Percentiles rank a stretch among this genome's conserved stretches.
These are phyloP conservation scores for Diarsia mendica DNA, from an alignment of 2,888 invertebrate genomes.

Conservation along the genomic window DNA sequence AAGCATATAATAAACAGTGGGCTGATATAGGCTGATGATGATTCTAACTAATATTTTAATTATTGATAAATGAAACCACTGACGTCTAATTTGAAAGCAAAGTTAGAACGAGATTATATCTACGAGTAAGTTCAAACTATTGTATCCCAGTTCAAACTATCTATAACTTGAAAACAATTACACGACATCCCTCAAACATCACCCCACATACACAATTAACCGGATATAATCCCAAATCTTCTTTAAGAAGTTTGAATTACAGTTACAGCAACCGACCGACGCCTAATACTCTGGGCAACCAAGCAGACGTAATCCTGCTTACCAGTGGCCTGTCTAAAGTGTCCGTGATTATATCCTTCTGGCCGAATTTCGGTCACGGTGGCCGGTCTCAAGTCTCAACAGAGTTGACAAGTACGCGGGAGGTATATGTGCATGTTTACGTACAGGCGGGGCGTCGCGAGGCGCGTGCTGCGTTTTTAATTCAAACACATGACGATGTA, in stretches of 20 bases:
- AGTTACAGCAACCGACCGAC: not conserved
- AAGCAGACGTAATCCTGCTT: slow-evolving; percentile 23
- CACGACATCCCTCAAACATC: not conserved
- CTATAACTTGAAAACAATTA: not conserved
- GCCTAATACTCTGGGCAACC: slow-evolving; percentile 15
- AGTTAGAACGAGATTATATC: not conserved
- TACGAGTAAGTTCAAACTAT: no score
- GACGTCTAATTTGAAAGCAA: not conserved
- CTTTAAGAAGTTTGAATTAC: slow-evolving; percentile 47
- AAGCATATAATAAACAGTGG: not conserved
- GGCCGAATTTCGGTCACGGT: not conserved
- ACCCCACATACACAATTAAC: slow-evolving; percentile 11
- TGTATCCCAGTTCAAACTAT: not conserved
- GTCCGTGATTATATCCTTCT: not conserved
- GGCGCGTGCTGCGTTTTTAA: no score
- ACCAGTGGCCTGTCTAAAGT: slow-evolving; percentile 12
- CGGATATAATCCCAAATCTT: slow-evolving; percentile 31
- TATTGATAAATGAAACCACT: not conserved
- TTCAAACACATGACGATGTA: no score
- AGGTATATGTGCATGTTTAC: no score
- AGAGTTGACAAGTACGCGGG: not conserved
- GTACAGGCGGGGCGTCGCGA: no score
- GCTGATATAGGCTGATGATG: not conserved
- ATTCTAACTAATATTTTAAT: not conserved
- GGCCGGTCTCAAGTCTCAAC: no score